These are phyloP conservation scores for Benitochromis conjunctus DNA, from an alignment of 2,113 vertebrate species.

Conservation along the genomic window DNA sequence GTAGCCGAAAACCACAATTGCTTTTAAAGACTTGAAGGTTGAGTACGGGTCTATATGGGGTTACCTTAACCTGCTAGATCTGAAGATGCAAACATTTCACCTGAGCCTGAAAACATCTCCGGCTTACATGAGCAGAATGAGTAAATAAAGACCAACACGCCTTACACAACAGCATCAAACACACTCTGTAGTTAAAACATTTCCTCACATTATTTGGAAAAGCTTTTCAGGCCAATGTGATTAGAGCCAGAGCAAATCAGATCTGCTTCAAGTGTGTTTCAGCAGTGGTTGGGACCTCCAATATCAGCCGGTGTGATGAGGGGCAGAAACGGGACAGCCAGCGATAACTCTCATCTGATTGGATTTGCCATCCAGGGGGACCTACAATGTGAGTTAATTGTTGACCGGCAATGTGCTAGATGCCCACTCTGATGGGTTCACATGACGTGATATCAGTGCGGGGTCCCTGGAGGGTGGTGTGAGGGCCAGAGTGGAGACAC, in stretches of 20 bases:
- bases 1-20: background rate
- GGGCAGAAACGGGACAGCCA: conserved; percentile 32
- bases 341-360: conserved; percentile 53
- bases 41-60: background rate
- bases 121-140: background rate
- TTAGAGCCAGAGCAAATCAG: background rate
- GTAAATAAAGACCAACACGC: background rate
- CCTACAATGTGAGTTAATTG: conserved; percentile 63
- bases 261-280: conserved; percentile 4
- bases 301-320: background rate
- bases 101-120: background rate
- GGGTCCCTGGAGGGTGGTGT: background rate
- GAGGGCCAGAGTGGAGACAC: background rate
- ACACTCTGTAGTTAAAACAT: background rate
- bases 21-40: background rate
- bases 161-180: background rate
- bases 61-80: background rate
- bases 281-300: background rate
- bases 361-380: conserved; percentile 56
- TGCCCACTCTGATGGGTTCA: conserved; percentile 57
- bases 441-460: conserved; percentile 55
- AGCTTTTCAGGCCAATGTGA: background rate
- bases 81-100: background rate
- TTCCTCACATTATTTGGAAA: background rate
- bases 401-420: conserved; percentile 53